These are phyloP conservation scores for Aleiodes sp. DNA, from an alignment of 1,140 invertebrate genomes.

Conservation along the genomic window DNA sequence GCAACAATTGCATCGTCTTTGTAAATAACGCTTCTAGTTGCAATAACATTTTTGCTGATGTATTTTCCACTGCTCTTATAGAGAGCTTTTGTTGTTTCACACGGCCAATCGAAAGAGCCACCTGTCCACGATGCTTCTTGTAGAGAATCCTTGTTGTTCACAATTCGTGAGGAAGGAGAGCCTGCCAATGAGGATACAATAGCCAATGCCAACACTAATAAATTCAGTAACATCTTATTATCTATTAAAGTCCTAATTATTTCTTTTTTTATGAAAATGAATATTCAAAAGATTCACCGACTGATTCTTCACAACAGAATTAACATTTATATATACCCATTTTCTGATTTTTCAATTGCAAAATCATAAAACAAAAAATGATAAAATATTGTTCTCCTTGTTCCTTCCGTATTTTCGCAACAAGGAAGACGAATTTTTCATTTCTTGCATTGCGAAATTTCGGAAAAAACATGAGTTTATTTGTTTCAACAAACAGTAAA, in stretches of 20 bases:
- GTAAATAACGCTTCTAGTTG: constrained; percentile 67
- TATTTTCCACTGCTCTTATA: constrained; percentile 67
- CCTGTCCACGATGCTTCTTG: constrained; percentile 60
- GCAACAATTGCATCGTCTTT: constrained; percentile 68
- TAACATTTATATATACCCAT: neutral
- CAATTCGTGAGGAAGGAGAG: too few relatives aligned
- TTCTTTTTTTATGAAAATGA: too few relatives aligned
- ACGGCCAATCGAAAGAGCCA: constrained; percentile 68
- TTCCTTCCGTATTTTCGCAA: neutral
- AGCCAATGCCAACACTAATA: neutral
- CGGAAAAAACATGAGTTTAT: too few relatives aligned
- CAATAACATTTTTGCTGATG: constrained; percentile 69
- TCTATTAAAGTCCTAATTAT: too few relatives aligned
- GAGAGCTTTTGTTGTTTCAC: constrained; percentile 64
- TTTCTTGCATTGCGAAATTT: neutral
- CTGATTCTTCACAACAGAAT: too few relatives aligned
- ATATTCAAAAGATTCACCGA: too few relatives aligned
- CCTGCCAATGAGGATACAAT: neutral
- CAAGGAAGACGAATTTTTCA: neutral
- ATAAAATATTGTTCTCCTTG: too few relatives aligned
- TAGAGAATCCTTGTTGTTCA: neutral
- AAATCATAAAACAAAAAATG: too few relatives aligned
- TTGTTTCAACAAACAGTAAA: too few relatives aligned
- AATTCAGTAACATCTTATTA: neutral
- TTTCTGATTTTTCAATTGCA: too few relatives aligned